These are phyloP conservation scores for Rhagophthalmus giganteus DNA, from an alignment of 2,888 invertebrate species.

Conservation along the genomic window DNA sequence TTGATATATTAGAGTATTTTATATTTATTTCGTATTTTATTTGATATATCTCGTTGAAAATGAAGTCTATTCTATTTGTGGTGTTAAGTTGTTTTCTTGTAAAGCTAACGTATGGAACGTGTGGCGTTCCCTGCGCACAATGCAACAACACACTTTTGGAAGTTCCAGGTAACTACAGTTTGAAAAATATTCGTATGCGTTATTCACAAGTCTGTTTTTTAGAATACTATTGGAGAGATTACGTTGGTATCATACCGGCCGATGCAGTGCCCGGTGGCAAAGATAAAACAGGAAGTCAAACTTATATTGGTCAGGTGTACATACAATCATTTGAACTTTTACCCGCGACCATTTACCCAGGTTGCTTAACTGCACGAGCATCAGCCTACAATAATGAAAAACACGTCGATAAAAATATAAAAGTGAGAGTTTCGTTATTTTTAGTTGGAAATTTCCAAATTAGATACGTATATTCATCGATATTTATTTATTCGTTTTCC, in stretches of 20 bases:
- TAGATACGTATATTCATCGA: neutral
- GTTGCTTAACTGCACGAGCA: conserved; percentile 4
- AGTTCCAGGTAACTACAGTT: too few relatives aligned
- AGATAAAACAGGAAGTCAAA: conserved; percentile 7
- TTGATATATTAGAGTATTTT: too few relatives aligned
- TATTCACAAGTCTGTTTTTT: too few relatives aligned
- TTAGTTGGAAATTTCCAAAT: too few relatives aligned
- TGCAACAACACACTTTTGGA: too few relatives aligned
- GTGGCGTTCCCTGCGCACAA: too few relatives aligned
- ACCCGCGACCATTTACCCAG: conserved; percentile 11
- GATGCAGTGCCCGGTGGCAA: conserved; percentile 10
- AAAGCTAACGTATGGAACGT: too few relatives aligned
- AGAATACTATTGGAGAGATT: conserved; percentile 16
- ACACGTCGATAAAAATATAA: conserved; percentile 5
- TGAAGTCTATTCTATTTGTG: too few relatives aligned
- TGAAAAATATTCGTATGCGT: too few relatives aligned
- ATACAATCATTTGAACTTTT: conserved; percentile 7
- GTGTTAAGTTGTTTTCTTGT: too few relatives aligned
- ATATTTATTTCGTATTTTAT: too few relatives aligned
- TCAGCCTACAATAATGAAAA: conserved; percentile 7
- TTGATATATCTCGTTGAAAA: too few relatives aligned
- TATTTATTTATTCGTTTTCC: neutral
- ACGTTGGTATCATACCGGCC: conserved; percentile 9
- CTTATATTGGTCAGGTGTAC: conserved; percentile 14
- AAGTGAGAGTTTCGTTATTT: conserved; percentile 4